Conservation (phyloP, 2,888 invertebrate genomes). For the Cepaea hortensis region DNA sequence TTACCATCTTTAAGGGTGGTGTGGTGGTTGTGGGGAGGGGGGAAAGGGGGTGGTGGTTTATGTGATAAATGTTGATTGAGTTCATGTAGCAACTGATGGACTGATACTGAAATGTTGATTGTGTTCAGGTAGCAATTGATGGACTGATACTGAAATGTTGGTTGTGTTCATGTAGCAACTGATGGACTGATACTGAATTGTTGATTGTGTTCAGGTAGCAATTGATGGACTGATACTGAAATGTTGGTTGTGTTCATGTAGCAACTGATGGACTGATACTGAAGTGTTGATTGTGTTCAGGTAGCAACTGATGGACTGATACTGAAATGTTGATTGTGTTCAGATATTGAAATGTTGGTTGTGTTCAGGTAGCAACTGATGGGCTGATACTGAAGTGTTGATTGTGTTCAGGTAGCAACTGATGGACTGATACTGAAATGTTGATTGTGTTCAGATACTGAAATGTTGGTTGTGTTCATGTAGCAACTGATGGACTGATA, state of each 20-base stretch:
- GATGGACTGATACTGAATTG: neutral
- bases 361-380: no score
- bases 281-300: slow-evolving; percentile 84
- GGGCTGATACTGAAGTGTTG: neutral
- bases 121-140: slow-evolving; percentile 89
- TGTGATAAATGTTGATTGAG: neutral
- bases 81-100: slow-evolving; percentile 93
- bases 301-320: no score
- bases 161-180: slow-evolving; percentile 76
- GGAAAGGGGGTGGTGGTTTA: no score
- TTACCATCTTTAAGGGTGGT: no score
- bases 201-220: slow-evolving; percentile 82
- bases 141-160: slow-evolving; percentile 93
- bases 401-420: no score
- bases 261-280: slow-evolving; percentile 96
- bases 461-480: no score
- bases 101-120: slow-evolving; percentile 94
- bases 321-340: no score
- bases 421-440: no score
- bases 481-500: neutral
- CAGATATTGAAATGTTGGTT: no score
- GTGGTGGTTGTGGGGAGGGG: no score
- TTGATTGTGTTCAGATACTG: no score
- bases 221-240: slow-evolving; percentile 95
- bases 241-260: slow-evolving; percentile 88